Percentiles rank a stretch among this genome's conserved stretches.
Evolutionary conservation across 2,888 invertebrate genomes (phyloP).

Genomic region (Sipha maydis): DNA sequence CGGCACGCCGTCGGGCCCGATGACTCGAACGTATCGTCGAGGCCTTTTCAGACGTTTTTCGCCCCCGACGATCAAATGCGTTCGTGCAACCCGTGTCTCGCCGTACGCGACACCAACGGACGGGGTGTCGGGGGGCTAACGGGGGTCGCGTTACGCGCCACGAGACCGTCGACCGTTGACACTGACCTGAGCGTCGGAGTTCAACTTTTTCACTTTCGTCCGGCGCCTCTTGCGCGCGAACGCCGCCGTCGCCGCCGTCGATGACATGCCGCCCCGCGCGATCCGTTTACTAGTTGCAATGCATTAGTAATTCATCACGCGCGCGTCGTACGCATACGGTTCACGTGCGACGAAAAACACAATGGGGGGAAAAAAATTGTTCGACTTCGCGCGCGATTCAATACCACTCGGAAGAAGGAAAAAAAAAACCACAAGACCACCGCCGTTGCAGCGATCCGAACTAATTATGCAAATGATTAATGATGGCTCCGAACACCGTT

Average conservation of each 20-base stretch:
- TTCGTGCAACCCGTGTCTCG: no score
- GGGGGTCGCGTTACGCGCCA: no score
- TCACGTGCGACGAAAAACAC: neutral
- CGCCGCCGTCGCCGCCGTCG: neutral
- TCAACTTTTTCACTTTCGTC: slow-evolving; percentile 44
- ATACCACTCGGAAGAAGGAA: no score
- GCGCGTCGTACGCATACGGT: neutral
- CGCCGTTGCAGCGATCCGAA: neutral
- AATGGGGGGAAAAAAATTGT: neutral
- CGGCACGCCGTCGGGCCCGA: no score
- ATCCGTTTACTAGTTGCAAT: neutral
- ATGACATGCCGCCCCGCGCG: neutral
- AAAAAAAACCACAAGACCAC: neutral
- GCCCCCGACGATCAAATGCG: no score
- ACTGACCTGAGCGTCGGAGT: slow-evolving; percentile 58
- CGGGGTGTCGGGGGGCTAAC: no score
- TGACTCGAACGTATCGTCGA: no score
- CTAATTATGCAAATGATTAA: neutral
- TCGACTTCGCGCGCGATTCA: no score
- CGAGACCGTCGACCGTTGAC: neutral
- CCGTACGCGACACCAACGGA: no score
- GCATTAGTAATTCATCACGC: neutral
- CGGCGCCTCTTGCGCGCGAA: slow-evolving; percentile 34
- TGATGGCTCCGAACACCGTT: neutral
- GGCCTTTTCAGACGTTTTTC: no score